Base-by-base conservation (phyloP, 2,888 invertebrate species). In the Amphipyra berbera region DNA sequence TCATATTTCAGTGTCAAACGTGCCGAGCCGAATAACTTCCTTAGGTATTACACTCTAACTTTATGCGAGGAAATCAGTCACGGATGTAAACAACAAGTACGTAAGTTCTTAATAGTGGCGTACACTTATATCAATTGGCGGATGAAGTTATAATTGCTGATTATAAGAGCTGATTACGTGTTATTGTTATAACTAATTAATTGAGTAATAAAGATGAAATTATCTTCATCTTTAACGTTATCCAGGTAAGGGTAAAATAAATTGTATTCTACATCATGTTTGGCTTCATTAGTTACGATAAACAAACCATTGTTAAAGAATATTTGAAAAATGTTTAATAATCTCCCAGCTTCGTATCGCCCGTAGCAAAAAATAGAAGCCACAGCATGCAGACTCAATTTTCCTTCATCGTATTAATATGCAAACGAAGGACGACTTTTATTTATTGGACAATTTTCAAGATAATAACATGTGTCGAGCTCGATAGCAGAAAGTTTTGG, bases 1-100 rank as follows among this genome's bases (percentile, higher is more conserved):
- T 91, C 90, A 92, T 93, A 91, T 92, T 92, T 93, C 90, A 91
- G 81, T 88, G 90, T 89, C 90, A 88, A 84, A 82, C 85, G 86
- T 83, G 79, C 80, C 77, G 84, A 82, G 82, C 84, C 83, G 87
- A 89, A 91, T 90, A 90, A 91, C 88, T 92, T 91, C 85, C 87
- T 88, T 87, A 82, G 84, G 82, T 86, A 80, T 82, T 82, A 88
- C 84, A 87, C 84, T 86, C 83, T 79, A 86, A 88, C 79, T 88
- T 87, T 82, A 82, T 79, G 78, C 73, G 81, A 82, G 82, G 79
- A 79, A 88, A 89, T 88, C 86, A 85, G 82, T 87, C 87, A 85
- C 80, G 75, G 78, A 73, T 78, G 83, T 81, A 84, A 85, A 88
- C 87, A 87, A 84, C 80, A 77, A 75, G 67, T 68, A 62, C 48